Conservation (phyloP, 2,888 invertebrate species). For the Melanargia galathea region DNA sequence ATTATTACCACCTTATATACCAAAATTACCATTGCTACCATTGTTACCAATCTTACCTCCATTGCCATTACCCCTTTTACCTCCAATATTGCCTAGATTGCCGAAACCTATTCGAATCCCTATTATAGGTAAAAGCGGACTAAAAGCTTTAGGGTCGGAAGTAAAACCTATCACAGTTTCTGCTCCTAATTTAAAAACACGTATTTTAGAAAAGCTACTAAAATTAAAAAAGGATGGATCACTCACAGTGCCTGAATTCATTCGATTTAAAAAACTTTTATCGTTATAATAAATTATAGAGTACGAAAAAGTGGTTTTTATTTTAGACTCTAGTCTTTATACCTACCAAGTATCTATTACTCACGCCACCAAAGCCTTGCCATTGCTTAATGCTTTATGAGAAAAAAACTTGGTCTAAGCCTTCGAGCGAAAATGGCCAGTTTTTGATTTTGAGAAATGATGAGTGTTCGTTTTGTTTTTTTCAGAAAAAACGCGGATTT, state of each 20-base stretch:
- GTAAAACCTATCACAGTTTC: conserved; percentile 44
- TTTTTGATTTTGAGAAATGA: too few relatives aligned
- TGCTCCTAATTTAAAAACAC: conserved; percentile 25
- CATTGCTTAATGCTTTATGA: too few relatives aligned
- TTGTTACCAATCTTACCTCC: conserved; percentile 34
- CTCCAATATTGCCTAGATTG: conserved; percentile 39
- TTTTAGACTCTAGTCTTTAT: not conserved
- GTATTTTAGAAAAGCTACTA: conserved; percentile 50
- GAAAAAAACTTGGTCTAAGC: too few relatives aligned
- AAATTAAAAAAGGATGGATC: conserved; percentile 56
- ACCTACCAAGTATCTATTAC: too few relatives aligned
- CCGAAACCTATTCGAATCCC: conserved; percentile 46
- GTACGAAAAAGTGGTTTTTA: not conserved
- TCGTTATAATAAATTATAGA: conserved; percentile 5
- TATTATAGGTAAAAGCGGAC: conserved; percentile 43
- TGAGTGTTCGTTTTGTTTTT: too few relatives aligned
- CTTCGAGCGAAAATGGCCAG: too few relatives aligned
- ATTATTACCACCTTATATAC: conserved; percentile 37
- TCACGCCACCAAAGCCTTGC: too few relatives aligned
- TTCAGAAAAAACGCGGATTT: too few relatives aligned
- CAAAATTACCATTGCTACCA: conserved; percentile 29
- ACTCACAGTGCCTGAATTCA: conserved; percentile 54
- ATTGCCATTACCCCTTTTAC: conserved; percentile 38
- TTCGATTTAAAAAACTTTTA: conserved; percentile 54
- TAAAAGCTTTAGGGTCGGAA: conserved; percentile 49